Conservation (phyloP, 2,888 invertebrate genomes). For the Morpho achilles region DNA sequence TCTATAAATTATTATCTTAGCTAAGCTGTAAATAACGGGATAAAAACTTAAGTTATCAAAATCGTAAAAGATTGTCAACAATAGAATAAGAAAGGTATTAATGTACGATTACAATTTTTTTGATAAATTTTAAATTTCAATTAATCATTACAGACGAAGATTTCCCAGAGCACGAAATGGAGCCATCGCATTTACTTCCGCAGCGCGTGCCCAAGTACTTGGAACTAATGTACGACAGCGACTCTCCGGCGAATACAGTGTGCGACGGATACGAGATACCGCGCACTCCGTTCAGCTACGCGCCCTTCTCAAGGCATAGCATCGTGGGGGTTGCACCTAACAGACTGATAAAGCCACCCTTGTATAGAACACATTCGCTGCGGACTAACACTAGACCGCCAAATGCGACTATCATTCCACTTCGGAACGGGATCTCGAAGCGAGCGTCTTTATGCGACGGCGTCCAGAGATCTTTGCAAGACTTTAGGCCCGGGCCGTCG, state of each 20-base stretch:
- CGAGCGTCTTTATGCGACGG: slow-evolving; percentile 61
- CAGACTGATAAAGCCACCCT: slow-evolving; percentile 52
- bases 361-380: slow-evolving; percentile 57
- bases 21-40: no score
- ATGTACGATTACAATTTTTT: no score
- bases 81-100: no score
- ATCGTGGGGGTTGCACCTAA: slow-evolving; percentile 66
- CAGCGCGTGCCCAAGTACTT: slow-evolving; percentile 80
- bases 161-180: slow-evolving; percentile 60
- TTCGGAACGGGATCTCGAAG: slow-evolving; percentile 56
- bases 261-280: slow-evolving; percentile 84
- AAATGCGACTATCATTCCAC: slow-evolving; percentile 65
- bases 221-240: slow-evolving; percentile 82
- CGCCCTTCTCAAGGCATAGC: slow-evolving; percentile 59
- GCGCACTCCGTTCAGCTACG: slow-evolving; percentile 50
- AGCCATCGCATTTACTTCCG: slow-evolving; percentile 59
- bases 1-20: no score
- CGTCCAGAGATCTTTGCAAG: slow-evolving; percentile 31
- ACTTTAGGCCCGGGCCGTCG: slow-evolving; percentile 35
- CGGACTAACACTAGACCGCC: slow-evolving; percentile 51
- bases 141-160: slow-evolving; percentile 54
- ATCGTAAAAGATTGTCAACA: no score
- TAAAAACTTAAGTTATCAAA: no score
- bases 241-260: slow-evolving; percentile 54
- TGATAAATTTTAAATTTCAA: not conserved